Percentiles rank a stretch among this genome's conserved stretches.
These are phyloP conservation scores for Ctena decussata DNA, from an alignment of 2,888 invertebrate genomes.

Conservation along the genomic window DNA sequence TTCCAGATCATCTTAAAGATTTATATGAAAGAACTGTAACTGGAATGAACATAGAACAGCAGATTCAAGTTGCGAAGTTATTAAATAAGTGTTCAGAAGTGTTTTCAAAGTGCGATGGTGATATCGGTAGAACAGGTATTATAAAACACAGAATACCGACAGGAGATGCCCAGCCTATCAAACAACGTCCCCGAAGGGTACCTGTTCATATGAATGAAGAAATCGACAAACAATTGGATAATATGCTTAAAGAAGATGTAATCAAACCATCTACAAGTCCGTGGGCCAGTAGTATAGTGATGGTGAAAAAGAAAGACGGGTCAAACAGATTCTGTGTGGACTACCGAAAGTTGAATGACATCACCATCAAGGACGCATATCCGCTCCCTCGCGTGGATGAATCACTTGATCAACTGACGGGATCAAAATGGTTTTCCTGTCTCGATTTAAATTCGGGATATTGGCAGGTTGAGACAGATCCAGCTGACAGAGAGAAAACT, in stretches of 20 bases:
- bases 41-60: slow-evolving; percentile 6
- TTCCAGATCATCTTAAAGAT: slow-evolving; percentile 13
- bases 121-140: slow-evolving; percentile 17
- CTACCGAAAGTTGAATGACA: not conserved
- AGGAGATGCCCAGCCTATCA: slow-evolving; percentile 19
- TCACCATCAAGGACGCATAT: not conserved
- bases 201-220: slow-evolving; percentile 5
- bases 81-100: no score
- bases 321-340: not conserved
- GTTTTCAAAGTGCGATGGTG: no score
- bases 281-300: slow-evolving; percentile 23
- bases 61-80: no score
- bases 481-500: not conserved
- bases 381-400: not conserved
- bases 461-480: not conserved
- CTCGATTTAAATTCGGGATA: not conserved
- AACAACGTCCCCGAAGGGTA: slow-evolving; percentile 14
- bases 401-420: not conserved
- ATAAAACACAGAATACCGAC: slow-evolving; percentile 16
- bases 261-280: slow-evolving; percentile 18
- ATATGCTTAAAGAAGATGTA: slow-evolving; percentile 21
- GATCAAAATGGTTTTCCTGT: not conserved
- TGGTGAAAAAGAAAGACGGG: slow-evolving; percentile 28
- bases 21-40: not conserved
- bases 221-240: slow-evolving; percentile 7